Base-by-base conservation (phyloP, 2,113 vertebrate species). In the Gallinago undulata region DNA sequence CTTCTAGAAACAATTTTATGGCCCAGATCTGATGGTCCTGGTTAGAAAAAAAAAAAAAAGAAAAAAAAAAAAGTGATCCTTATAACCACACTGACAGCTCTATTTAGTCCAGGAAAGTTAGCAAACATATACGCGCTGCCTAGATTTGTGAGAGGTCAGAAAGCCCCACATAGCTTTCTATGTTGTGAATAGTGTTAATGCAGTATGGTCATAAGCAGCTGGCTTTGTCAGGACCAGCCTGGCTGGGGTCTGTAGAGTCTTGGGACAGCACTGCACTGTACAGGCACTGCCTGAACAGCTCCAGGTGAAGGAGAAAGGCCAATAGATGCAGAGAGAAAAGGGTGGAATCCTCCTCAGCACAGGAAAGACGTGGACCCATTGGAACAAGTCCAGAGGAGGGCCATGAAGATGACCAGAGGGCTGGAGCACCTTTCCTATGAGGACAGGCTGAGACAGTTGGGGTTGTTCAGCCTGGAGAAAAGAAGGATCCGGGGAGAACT, bases 71-170 rank as follows among this genome's bases (percentile, higher is more conserved):
- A 8, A 83, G 6, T 13, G 37, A 48, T 83, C 21, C 18, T 72
- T 64, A 4, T 5, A 51, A 43, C 53, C 78, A 43, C 13, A 24
- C n/a, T 64, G 84, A n/a, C 28, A 59, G 28, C 23, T 59, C 8
- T 35, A 39, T 53, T 62, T 62, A 89, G 59, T 63, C 19, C 37
- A 70, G 3, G 6, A 24, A 74, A 70, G 19, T 47, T 19, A 56
- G 43, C 6, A 27, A 48, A 7, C 6, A 25, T 0, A 2, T 47
- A 27, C 1, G 0, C 27, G 62, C 37, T 87, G 74, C 48, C 62
- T 74, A 21, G 19, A 22, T 79, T 64, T 82, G 18, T 0, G 0
- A 16, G 74, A 75, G 27, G 25, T 87, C 41, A 30, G 84, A 77
- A 41, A 43, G 25, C 22, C 68, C 19, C 10, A 31, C 1, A 21